Base-by-base conservation (phyloP, 2,797 vertebrate genomes). In the Enteromius afrohamiltoni region DNA sequence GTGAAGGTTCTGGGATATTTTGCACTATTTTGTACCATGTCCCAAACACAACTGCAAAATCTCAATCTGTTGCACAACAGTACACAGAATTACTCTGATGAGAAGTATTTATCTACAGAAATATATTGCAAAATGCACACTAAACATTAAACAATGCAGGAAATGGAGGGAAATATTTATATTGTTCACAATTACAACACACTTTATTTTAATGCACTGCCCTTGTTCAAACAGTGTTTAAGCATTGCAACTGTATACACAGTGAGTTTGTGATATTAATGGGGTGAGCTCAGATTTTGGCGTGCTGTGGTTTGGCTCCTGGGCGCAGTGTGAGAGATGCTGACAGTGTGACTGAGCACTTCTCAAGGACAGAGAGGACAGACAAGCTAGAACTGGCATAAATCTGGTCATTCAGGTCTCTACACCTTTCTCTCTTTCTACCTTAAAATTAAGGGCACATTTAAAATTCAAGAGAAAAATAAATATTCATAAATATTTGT, bases 321-420 rank as follows among this genome's bases (percentile, higher is more conserved):
- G 64, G 75, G 65, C 83, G 26, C 51, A 19, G 60, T 65, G 80
- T 78, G 77, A 40, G 70, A 82, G 76, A 83, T 84, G 83, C 83
- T 84, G 76, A 83, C 85, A 51, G 83, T 86, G 85, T 85, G 85
- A 80, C 60, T 67, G 80, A 80, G 85, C 80, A 80, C 69, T 83
- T 87, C 53, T 85, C 83, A 87, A 83, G 73, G 73, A 79, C 76
- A 83, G 49, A 79, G 31, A 84, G 80, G 49, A 86, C 82, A 87
- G 69, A 79, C 40, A 45, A 19, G 9, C 79, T 77, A 68, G 51
- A 77, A 62, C 82, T 40, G 70, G 55, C 51, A 74, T 85, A 80
- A 87, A 79, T 85, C 77, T 80, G 79, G 70, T 79, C 79, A 71
- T 71, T 77, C 77, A 75, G 80, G 42, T 83, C 77, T 83, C 75